Evolutionary conservation across 2,797 vertebrate species (phyloP), one percentile per base, ranked within the genome.

Genomic region (Amphiprion clarkii): DNA sequence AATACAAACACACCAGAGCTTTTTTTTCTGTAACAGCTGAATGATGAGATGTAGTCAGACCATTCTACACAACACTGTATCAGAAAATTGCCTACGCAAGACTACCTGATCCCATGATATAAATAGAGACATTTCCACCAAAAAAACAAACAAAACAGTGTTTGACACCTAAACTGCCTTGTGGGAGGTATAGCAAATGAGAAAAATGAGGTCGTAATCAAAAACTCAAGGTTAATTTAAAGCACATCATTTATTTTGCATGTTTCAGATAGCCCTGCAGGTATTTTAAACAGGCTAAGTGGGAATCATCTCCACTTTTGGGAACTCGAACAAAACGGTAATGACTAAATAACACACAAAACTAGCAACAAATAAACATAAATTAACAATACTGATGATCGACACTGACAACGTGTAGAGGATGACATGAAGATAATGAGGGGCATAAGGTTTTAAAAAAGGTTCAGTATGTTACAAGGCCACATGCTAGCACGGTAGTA

Each of bases 401-500:
- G 73, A 87, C 39, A 85, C 67, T 74, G 16, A 62, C 12, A 63
- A 19, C 16, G 27, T 27, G 51, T 71, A 25, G 44, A 66, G 40
- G 63, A 61, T 1, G 11, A 57, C 25, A 31, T 13, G 21, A 6
- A 23, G 39, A 67, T 46, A 39, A n/a, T 9, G 1, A 54, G 29
- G 48, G 3, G 3, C 66, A 49, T 7, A 23, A 25, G 11, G 19
- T 44, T 51, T 71, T 67, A 66, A 27, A 51, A 75, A 76, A 87
- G 78, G 78, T 82, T 87, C 58, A 64, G 78, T 87, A 81, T 89
- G 77, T 87, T 80, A 85, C 85, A 89, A 89, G 89, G 89, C 89
- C 88, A 90, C 88, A 88, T 90, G 88, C 86, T 80, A 77, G 84
- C 76, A 85, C 78, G 27, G 83, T 79, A 83, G 84, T 81, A 90